phyloP scores from a whole-genome alignment of 2,113 vertebrate genomes.

The Leuciscus idus region DNA sequence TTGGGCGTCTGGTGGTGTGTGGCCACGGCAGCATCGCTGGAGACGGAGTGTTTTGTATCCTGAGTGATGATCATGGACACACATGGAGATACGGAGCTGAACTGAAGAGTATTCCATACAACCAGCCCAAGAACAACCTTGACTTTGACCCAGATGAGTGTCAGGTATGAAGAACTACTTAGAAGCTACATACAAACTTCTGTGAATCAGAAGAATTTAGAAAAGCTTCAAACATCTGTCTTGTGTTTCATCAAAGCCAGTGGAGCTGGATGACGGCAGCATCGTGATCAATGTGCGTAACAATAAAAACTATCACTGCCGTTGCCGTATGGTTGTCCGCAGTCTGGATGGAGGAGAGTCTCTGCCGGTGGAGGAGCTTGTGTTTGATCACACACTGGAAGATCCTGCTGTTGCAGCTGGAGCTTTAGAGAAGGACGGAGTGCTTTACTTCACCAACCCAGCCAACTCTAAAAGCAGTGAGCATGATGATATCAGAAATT shows the following conservation, averaged over 20 bases:
- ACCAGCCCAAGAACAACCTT: constrained; percentile 68
- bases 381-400: constrained; percentile 80
- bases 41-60: constrained; percentile 86
- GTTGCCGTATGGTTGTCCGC: constrained; percentile 81
- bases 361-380: constrained; percentile 76
- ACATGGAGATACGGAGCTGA: constrained; percentile 80
- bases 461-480: constrained; percentile 24
- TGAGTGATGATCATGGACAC: constrained; percentile 86
- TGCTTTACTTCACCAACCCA: constrained; percentile 49
- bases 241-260: constrained; percentile 72
- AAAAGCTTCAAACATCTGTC: neutral
- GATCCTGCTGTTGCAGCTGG: constrained; percentile 87
- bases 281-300: constrained; percentile 86
- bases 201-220: neutral
- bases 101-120: constrained; percentile 85
- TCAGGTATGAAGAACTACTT: constrained; percentile 74
- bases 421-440: constrained; percentile 53
- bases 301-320: constrained; percentile 87
- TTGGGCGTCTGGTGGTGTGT: constrained; percentile 86
- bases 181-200: too few relatives aligned
- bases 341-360: constrained; percentile 81
- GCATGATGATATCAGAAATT: neutral
- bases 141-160: constrained; percentile 91
- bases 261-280: constrained; percentile 83
- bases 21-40: constrained; percentile 82